Conservation (phyloP, 2,113 vertebrate genomes). For the Microcebus lehilahytsara region DNA sequence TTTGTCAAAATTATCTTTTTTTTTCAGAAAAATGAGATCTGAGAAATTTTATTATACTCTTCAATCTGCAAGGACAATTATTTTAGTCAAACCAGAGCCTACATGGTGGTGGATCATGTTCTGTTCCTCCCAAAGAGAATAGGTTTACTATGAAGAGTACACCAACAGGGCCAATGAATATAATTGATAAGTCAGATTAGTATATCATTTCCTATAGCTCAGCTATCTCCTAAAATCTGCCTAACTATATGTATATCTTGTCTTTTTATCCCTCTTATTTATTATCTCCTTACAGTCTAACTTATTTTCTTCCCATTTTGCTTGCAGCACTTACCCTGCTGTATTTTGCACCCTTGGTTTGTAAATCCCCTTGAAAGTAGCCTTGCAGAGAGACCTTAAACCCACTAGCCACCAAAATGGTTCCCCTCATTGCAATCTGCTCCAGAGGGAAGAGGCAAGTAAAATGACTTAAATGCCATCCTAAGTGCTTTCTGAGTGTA, state of each 20-base stretch:
- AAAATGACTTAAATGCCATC: neutral
- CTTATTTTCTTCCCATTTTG: conserved; percentile 37
- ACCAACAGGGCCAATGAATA: neutral
- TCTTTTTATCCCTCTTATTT: conserved; percentile 49
- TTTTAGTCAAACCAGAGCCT: neutral
- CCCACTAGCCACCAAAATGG: neutral
- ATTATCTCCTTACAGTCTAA: conserved; percentile 42
- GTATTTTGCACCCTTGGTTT: neutral
- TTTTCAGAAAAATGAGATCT: conserved; percentile 16
- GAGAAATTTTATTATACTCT: conserved; percentile 23
- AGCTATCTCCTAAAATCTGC: neutral
- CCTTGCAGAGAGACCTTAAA: conserved; percentile 17
- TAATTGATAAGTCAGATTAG: neutral
- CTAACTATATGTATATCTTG: neutral
- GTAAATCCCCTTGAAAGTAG: conserved; percentile 28
- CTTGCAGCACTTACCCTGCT: neutral
- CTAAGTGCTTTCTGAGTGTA: neutral
- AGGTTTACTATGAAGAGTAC: neutral
- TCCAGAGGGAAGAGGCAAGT: neutral
- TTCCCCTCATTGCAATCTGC: neutral
- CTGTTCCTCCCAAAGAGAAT: neutral
- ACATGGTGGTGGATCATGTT: neutral
- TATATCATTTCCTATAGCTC: fast-evolving
- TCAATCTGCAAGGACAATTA: neutral
- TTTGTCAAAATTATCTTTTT: conserved; percentile 1